phyloP scores from a whole-genome alignment of 2,113 vertebrate species.

The Lamprologus speciosus region DNA sequence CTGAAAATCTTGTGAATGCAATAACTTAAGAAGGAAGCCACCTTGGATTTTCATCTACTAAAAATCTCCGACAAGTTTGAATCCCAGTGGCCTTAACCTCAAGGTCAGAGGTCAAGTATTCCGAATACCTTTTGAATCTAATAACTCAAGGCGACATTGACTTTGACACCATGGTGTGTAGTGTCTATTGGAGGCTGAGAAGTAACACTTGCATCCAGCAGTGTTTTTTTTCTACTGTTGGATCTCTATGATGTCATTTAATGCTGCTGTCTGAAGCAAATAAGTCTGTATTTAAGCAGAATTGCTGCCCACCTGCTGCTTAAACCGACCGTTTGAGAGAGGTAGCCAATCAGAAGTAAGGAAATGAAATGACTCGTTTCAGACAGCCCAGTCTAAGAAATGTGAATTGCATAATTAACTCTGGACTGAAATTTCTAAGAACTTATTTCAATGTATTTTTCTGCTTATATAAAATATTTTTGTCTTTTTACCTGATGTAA shows the following conservation, averaged over 20 bases:
- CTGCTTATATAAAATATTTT: neutral
- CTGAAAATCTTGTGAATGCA: neutral
- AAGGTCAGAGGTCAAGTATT: neutral
- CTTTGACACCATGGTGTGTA: neutral
- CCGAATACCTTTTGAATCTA: accelerated
- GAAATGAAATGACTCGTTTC: accelerated
- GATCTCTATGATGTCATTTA: neutral
- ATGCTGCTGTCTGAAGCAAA: neutral
- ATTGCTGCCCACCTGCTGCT: neutral
- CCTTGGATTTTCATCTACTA: neutral
- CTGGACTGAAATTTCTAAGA: neutral
- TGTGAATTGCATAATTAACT: neutral
- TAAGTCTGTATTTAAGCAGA: neutral
- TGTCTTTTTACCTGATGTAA: neutral
- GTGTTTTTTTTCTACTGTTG: neutral
- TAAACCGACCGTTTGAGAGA: neutral
- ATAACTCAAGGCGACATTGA: neutral
- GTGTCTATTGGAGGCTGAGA: neutral
- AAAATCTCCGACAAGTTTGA: neutral
- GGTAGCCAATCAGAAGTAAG: neutral
- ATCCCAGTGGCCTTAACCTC: neutral
- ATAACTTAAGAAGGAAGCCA: neutral
- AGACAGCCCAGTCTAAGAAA: neutral
- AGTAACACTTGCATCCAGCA: neutral
- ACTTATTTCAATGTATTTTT: neutral